phyloP scores from a whole-genome alignment of 2,888 invertebrate species.

The Agapetus fuscipes region DNA sequence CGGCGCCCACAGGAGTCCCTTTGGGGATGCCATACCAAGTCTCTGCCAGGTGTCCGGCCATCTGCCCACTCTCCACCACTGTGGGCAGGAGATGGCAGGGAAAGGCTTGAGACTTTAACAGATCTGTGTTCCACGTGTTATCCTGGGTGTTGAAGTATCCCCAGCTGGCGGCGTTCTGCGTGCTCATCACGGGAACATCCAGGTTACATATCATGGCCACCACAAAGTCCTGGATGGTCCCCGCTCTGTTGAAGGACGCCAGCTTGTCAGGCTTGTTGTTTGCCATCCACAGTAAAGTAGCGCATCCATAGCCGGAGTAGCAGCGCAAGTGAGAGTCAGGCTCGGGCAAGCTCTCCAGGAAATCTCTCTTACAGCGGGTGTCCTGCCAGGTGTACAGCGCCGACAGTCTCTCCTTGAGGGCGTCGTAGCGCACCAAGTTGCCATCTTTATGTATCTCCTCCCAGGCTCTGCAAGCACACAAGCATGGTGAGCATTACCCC shows the following conservation, averaged over 20 bases:
- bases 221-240: slow-evolving; percentile 72
- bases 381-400: slow-evolving; percentile 84
- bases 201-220: slow-evolving; percentile 68
- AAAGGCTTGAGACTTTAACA: slow-evolving; percentile 55
- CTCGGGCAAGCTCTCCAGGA: slow-evolving; percentile 60
- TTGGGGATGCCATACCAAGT: slow-evolving; percentile 68
- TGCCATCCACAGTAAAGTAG: slow-evolving; percentile 74
- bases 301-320: slow-evolving; percentile 71
- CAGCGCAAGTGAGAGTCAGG: slow-evolving; percentile 66
- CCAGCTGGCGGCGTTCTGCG: slow-evolving; percentile 82
- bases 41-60: slow-evolving; percentile 54
- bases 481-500: too few relatives aligned
- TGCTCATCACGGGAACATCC: slow-evolving; percentile 61
- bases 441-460: slow-evolving; percentile 51
- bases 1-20: slow-evolving; percentile 65
- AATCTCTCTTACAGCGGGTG: slow-evolving; percentile 63
- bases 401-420: slow-evolving; percentile 50
- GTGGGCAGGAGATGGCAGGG: slow-evolving; percentile 62
- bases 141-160: slow-evolving; percentile 67
- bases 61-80: slow-evolving; percentile 52
- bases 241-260: slow-evolving; percentile 56
- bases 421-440: slow-evolving; percentile 52
- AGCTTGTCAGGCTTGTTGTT: slow-evolving; percentile 62
- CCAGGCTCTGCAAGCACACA: slow-evolving; percentile 45
- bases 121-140: slow-evolving; percentile 59